Conservation (phyloP, 2,888 invertebrate species). For the Apomyelois bistriatella region DNA sequence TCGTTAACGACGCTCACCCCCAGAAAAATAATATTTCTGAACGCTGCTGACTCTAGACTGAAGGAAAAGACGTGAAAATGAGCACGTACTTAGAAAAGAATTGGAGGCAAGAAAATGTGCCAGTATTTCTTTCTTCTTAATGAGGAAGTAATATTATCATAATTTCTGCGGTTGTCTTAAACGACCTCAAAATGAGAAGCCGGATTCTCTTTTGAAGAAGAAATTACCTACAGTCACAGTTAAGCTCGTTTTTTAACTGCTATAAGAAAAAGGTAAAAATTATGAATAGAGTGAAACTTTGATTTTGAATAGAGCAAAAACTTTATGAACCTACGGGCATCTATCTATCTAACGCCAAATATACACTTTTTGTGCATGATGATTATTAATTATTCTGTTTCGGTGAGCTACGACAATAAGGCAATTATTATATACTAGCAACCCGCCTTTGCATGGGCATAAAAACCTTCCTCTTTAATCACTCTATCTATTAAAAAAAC, state of each 20-base stretch:
- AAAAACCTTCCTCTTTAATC: too few species aligned
- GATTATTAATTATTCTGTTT: too few species aligned
- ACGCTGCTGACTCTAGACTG: conserved; percentile 59
- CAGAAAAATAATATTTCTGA: conserved; percentile 74
- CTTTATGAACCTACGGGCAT: too few species aligned
- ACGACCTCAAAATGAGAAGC: conserved; percentile 25
- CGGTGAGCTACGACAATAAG: too few species aligned
- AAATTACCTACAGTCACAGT: conserved; percentile 11
- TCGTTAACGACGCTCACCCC: conserved; percentile 70
- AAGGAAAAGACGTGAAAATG: conserved; percentile 62
- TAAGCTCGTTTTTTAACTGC: conserved; percentile 4
- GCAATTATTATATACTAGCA: too few species aligned
- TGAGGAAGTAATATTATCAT: conserved; percentile 52
- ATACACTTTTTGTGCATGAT: too few species aligned
- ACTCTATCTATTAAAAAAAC: too few species aligned
- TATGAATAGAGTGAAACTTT: too few species aligned
- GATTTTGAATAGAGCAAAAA: too few species aligned
- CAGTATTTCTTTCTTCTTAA: conserved; percentile 45
- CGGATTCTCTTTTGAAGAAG: conserved; percentile 10
- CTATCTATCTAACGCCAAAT: too few species aligned
- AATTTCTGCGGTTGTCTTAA: conserved; percentile 39
- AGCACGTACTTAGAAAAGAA: conserved; percentile 62
- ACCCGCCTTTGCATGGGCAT: too few species aligned
- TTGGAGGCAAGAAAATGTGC: conserved; percentile 58
- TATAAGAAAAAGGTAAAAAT: neutral